phyloP scores from a whole-genome alignment of 2,797 vertebrate species.

The Sebastolobus alascanus region DNA sequence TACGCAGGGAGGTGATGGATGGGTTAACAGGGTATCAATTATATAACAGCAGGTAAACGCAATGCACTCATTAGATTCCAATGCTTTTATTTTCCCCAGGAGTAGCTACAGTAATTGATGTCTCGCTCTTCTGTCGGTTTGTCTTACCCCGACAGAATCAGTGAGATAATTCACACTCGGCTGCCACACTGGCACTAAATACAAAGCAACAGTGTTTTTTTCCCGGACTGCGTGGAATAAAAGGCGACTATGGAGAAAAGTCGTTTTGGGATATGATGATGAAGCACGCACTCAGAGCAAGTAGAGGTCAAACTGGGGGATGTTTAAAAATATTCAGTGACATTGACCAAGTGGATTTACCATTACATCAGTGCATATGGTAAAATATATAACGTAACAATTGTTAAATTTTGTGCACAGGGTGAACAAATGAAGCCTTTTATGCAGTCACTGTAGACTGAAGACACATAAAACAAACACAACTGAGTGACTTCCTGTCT shows the following conservation, averaged over 20 bases:
- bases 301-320: constrained; percentile 27
- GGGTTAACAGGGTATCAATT: constrained; percentile 81
- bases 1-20: constrained; percentile 76
- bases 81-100: constrained; percentile 81
- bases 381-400: neutral
- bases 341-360: constrained; percentile 11
- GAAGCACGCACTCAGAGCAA: constrained; percentile 21
- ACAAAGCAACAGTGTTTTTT: constrained; percentile 69
- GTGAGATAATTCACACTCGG: constrained; percentile 72
- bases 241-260: constrained; percentile 38
- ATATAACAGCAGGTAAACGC: constrained; percentile 81
- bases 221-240: constrained; percentile 46
- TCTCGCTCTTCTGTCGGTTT: constrained; percentile 80
- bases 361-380: neutral
- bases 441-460: neutral
- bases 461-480: constrained; percentile 40
- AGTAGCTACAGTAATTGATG: constrained; percentile 80
- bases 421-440: constrained; percentile 10
- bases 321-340: constrained; percentile 6
- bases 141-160: constrained; percentile 72
- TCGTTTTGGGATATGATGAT: constrained; percentile 44
- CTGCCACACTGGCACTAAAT: constrained; percentile 72
- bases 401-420: neutral
- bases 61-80: constrained; percentile 81
- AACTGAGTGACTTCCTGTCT: constrained; percentile 58